Base-by-base conservation (phyloP, 2,888 invertebrate species). In the Polymixis flavicincta region DNA sequence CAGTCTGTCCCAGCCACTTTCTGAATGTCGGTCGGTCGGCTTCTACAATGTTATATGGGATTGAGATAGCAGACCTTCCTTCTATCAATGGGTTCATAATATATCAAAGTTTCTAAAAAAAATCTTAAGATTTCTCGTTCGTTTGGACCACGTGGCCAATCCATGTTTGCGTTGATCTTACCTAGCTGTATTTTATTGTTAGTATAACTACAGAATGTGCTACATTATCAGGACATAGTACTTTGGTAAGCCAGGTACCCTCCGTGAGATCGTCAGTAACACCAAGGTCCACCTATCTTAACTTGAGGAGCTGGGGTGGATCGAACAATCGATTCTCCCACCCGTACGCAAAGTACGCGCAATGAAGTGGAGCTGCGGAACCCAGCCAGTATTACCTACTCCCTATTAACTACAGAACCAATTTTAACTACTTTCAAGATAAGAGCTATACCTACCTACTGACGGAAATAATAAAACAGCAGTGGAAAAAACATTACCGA, bases 401-500 rank as follows among this genome's bases (percentile, higher is more conserved):
- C 9, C 14, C 13, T 42, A 54, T 22, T 28, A 42, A n/a, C 6
- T 37, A 54, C 19, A 52, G 17, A 55, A 48, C n/a, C 17, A 19
- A 11, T 45, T 11, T n/a, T 52, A 54, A 28, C 48, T 54, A 65
- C 75, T 48, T 52, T 17, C 25, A 48, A 74, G 64, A 60, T 81
- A 78, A 78, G 59, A 60, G 17, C 14, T 28, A 19, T 74, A 57
- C 50, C 55, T 74, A 57, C 50, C 55, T 65, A 54, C 75, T 28
- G 37, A 19, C 64, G 54, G 48, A 60, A 65, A 59, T 66, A 78
- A 81, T 81, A 81, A 78, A 83, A 78, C 63, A 42, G 42, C n/a
- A 19, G 76, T 63, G 66, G 14, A 76, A 66, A 66, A 61, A 78
- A 76, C 22, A 37, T 78, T 48, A 78, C 82, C 82, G 76, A 82